phyloP scores from a whole-genome alignment of 2,888 invertebrate species.

The Beris morrisii region DNA sequence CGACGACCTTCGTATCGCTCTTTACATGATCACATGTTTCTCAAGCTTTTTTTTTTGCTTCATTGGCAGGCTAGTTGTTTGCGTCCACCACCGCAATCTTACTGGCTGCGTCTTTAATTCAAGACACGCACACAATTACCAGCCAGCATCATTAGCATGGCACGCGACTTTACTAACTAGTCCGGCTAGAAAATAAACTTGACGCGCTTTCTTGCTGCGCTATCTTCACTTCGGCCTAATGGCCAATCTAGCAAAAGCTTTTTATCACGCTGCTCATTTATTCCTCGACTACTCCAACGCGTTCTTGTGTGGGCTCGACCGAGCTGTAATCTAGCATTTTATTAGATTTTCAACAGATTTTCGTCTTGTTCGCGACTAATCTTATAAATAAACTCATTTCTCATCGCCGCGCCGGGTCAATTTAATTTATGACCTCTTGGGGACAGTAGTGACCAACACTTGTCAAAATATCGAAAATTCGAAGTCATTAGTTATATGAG shows the following conservation, averaged over 20 bases:
- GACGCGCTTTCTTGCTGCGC: slow-evolving; percentile 6
- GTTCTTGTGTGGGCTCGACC: too few relatives aligned
- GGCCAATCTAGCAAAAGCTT: not conserved
- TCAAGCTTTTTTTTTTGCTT: too few relatives aligned
- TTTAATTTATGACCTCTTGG: slow-evolving; percentile 13
- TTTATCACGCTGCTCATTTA: not conserved
- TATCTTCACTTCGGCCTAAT: not conserved
- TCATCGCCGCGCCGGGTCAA: slow-evolving; percentile 9
- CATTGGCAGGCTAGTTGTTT: not conserved
- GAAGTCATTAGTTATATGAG: not conserved
- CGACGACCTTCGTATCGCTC: too few relatives aligned
- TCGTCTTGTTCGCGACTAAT: not conserved
- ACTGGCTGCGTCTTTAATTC: not conserved
- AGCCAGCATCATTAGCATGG: slow-evolving; percentile 1
- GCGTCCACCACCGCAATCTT: not conserved
- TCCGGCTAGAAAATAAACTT: slow-evolving; percentile 5
- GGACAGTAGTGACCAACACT: not conserved
- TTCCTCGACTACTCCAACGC: not conserved
- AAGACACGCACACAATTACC: slow-evolving; percentile 4
- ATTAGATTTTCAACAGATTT: too few relatives aligned
- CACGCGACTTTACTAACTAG: slow-evolving; percentile 1
- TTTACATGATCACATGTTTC: too few relatives aligned
- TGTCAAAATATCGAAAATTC: slow-evolving; percentile 12
- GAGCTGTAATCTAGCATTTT: too few relatives aligned
- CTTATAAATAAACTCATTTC: slow-evolving; percentile 12